Conservation (phyloP, 2,797 vertebrate species). For the Centroberyx gerrardi region DNA sequence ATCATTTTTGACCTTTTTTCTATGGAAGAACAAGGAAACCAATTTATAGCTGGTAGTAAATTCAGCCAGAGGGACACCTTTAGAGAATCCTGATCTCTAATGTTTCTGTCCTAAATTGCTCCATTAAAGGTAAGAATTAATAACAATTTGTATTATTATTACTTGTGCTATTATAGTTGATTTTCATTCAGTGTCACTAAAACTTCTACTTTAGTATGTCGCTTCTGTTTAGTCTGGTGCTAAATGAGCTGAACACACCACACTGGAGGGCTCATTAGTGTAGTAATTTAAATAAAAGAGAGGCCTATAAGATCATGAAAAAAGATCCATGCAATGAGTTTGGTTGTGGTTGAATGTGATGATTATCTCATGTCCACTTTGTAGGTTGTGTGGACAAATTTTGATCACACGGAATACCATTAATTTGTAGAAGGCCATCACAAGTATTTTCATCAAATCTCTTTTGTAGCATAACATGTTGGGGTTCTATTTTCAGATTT, state of each 20-base stretch:
- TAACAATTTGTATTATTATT: not conserved
- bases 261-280: not conserved
- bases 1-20: slow-evolving; percentile 82
- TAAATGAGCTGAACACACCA: not conserved
- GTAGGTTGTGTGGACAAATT: not conserved
- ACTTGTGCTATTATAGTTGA: no score
- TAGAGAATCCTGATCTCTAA: slow-evolving; percentile 89
- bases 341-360: not conserved
- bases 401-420: not conserved
- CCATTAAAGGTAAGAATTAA: slow-evolving; percentile 76
- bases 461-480: not conserved
- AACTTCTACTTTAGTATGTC: slow-evolving; percentile 2
- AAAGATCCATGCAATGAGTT: not conserved
- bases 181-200: slow-evolving; percentile 14
- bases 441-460: not conserved
- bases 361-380: no score
- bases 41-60: slow-evolving; percentile 80
- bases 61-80: slow-evolving; percentile 90
- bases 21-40: slow-evolving; percentile 88
- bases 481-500: slow-evolving; percentile 69
- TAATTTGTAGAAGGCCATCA: not conserved
- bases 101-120: slow-evolving; percentile 46
- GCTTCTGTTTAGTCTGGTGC: slow-evolving; percentile 9
- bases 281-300: slow-evolving; percentile 3
- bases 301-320: not conserved